Base-by-base conservation (phyloP, 2,888 invertebrate genomes). In the Prosopocoilus inquinatus region DNA sequence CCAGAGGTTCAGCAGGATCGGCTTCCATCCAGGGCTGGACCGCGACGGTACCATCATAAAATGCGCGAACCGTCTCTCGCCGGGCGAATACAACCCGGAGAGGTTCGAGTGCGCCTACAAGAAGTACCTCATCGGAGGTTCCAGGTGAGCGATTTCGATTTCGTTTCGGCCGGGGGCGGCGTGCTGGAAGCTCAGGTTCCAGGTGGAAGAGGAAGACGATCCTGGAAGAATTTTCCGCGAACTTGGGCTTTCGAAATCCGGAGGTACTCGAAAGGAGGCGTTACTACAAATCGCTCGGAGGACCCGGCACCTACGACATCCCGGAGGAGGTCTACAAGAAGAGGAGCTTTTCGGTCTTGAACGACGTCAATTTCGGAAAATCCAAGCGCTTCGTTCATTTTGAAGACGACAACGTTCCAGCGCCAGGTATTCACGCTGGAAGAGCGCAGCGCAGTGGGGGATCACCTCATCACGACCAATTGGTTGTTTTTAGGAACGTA, bases 271-370 rank as follows among this genome's bases (percentile, higher is more conserved):
- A 55, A 28, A 49, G 60, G 9, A 54, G 70, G 15, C 43, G 53
- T 11, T 65, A 63, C 20, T 53, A 60, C 35, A 52, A 47, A 9
- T 46, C 57, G 0, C 55, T 60, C 1, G 59, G 66, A 5, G 70
- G 70, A 4, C 70, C 70, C 5, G 70, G 70, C 0, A 52, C 55
- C 9, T 66, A 70, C 49, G 67, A 71, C 7, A 59, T 72, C 9
- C 41, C 62, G 2, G 59, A 62, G 34, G 49, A 45, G 0, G 3
- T 62, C 5, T 64, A 50, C 47, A 64, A 61, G 47, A 57, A 54
- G 13, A 45, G 61, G 35, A 49, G 50, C 4, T 39, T 46, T 15
- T 66, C 65, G 4, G 53, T 59, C 0, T 56, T 57, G 13, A 43
- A 59, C 3, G 62, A 71, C 57, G 53, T 61, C 11, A 59, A 60